phyloP scores from a whole-genome alignment of 2,113 vertebrate species.

The Coturnix japonica region DNA sequence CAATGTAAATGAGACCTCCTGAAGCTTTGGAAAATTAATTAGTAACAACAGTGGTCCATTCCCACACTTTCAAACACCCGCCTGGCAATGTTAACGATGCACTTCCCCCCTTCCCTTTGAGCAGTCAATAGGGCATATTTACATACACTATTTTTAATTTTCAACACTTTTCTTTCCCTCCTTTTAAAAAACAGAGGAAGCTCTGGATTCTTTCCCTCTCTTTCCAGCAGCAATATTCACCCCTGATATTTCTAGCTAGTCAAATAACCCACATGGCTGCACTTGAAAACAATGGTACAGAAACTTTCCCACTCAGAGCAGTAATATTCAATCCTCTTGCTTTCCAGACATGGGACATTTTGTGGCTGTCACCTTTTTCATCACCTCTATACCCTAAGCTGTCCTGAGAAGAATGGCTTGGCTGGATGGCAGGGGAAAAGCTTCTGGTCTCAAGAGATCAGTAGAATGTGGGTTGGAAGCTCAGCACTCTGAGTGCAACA shows the following conservation, averaged over 20 bases:
- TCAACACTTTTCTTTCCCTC: neutral
- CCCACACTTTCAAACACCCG: slow-evolving; percentile 74
- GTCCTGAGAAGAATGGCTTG: neutral
- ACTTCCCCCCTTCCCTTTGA: slow-evolving; percentile 45
- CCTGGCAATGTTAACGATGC: slow-evolving; percentile 56
- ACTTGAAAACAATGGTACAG: neutral
- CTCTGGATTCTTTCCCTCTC: slow-evolving; percentile 17
- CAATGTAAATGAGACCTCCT: slow-evolving; percentile 77
- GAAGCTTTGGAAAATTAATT: slow-evolving; percentile 77
- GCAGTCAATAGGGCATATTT: slow-evolving; percentile 64
- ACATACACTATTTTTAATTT: slow-evolving; percentile 66
- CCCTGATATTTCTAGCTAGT: slow-evolving; percentile 6
- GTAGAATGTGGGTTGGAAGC: neutral
- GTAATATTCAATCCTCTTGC: neutral
- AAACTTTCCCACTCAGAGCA: neutral
- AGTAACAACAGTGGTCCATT: slow-evolving; percentile 75
- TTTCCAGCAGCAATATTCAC: neutral
- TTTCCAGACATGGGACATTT: neutral
- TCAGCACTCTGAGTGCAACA: neutral
- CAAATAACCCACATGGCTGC: neutral
- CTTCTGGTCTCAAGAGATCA: neutral
- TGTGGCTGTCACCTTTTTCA: neutral
- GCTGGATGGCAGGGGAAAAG: neutral
- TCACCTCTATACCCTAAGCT: neutral
- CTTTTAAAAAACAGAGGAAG: slow-evolving; percentile 5